Percentiles rank a stretch among this genome's conserved stretches.
phyloP scores from a whole-genome alignment of 2,888 invertebrate species.

The Zygaena filipendulae region DNA sequence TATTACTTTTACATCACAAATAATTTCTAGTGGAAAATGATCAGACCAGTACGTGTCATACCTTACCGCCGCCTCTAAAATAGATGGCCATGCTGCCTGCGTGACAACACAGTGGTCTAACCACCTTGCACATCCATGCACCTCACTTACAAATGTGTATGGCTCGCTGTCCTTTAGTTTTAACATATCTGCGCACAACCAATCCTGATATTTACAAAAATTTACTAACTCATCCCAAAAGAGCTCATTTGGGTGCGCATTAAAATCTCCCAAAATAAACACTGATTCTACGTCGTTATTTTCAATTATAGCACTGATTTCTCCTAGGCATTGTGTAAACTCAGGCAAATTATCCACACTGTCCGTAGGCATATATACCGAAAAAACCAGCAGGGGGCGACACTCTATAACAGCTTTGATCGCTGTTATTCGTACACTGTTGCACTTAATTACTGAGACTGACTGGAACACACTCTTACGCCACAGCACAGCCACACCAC shows the following conservation, averaged over 20 bases:
- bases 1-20: conserved; percentile 3
- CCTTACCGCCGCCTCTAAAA: conserved; percentile 2
- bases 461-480: no score
- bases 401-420: no score
- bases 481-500: no score
- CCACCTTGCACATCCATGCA: conserved; percentile 4
- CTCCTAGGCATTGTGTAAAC: conserved; percentile 12
- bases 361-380: conserved; percentile 16
- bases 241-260: no score
- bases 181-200: no score
- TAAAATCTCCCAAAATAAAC: no score
- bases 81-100: conserved; percentile 1
- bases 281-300: conserved; percentile 8
- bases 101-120: conserved; percentile 11
- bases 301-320: conserved; percentile 9
- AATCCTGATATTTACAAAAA: no score
- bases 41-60: conserved; percentile 12
- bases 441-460: no score
- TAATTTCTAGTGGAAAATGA: conserved; percentile 9
- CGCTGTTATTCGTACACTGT: no score
- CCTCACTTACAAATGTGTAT: conserved; percentile 8
- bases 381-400: no score
- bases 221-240: no score
- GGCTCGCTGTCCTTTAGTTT: no score
- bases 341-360: conserved; percentile 7